These are phyloP conservation scores for Oreochromis aureus DNA, from an alignment of 2,113 vertebrate genomes.

Conservation along the genomic window DNA sequence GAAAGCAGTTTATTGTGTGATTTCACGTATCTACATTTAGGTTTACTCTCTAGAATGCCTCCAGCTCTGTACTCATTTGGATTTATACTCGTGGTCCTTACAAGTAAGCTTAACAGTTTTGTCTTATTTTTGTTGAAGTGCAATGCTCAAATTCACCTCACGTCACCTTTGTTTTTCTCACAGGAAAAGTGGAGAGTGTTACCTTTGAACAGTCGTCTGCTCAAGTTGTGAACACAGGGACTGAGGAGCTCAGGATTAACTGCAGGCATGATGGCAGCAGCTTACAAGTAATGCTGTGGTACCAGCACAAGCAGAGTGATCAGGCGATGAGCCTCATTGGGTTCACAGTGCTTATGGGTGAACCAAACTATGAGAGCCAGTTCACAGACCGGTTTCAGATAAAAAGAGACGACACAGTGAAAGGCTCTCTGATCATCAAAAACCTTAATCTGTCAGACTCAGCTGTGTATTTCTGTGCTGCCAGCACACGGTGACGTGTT, in stretches of 20 bases:
- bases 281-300: constrained; percentile 28
- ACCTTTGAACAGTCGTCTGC: constrained; percentile 3
- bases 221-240: not conserved
- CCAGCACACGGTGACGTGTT: constrained; percentile 34
- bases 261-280: not conserved
- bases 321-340: constrained; percentile 32
- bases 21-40: not conserved
- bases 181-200: not conserved
- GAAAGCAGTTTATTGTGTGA: no score
- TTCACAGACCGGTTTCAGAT: constrained; percentile 3
- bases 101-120: not conserved
- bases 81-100: not conserved
- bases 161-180: not conserved
- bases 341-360: not conserved
- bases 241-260: not conserved
- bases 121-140: not conserved
- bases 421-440: constrained; percentile 25
- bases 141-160: not conserved
- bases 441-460: not conserved
- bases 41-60: not conserved
- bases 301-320: constrained; percentile 14
- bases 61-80: not conserved
- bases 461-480: constrained; percentile 58
- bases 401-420: not conserved
- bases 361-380: not conserved